Evolutionary conservation across 1,140 invertebrate genomes (phyloP), one percentile per base, ranked within the genome.

Genomic region (Frieseomelitta varia): DNA sequence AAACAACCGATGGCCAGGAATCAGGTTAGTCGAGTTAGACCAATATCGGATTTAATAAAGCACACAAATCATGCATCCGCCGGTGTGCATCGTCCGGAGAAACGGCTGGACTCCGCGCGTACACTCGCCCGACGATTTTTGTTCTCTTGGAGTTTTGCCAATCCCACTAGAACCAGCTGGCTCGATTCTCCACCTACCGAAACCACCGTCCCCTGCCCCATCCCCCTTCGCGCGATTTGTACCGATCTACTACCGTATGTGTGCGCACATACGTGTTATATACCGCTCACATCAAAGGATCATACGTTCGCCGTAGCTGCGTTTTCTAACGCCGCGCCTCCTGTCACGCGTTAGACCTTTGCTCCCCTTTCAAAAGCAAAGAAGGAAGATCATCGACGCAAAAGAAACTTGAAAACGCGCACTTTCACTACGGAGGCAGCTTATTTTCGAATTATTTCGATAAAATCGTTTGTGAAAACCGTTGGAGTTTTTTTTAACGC

Each of bases 1-100:
- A 87, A 86, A 88, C 86, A 90, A 88, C 88, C 88, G 81, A 87
- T 81, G 85, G 58, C 81, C 75, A 27, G 81, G 74, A 81, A 74
- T 58, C 80, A 58, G 85, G 85, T 90, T 88, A 91, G 79, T 82
- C 89, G 81, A 88, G 61, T 87, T 86, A 47, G 76, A 90, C 90
- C 89, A 85, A 91, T 91, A 89, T 88, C 90, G 78, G 85, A 92
- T 92, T 92, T 92, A 92, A 92, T 92, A 83, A 90, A 90, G 88
- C 88, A 87, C 83, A 90, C 87, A 90, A 92, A 92, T 92, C 90
- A 90, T 91, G 91, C 84, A 91, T 91, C 86, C 85, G 85, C 30
- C 79, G 67, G 76, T 88, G 75, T 88, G 78, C 87, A 89, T 88
- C 87, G 67, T 74, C 68, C 81, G 47, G 79, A 65, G 79, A 80